A percentile compares a stretch with the other conserved stretches of the same genome.
phyloP scores from a whole-genome alignment of 30 jellyfish, hydroid and myxozoan genomes.

The Turritopsis rubra region DNA sequence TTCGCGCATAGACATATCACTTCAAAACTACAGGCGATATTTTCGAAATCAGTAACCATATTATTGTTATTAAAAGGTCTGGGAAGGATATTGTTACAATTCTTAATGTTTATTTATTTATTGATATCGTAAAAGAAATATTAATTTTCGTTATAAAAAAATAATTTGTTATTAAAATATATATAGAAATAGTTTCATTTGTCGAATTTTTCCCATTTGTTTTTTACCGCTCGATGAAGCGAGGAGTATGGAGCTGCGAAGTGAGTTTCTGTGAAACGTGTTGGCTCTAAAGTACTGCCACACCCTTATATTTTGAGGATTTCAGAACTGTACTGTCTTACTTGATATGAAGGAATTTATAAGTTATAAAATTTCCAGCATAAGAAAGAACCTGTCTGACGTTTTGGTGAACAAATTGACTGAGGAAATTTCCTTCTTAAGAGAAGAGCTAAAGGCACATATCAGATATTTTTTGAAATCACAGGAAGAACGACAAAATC shows the following conservation, averaged over 20 bases:
- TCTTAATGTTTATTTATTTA: background rate
- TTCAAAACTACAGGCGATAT: background rate
- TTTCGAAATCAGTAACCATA: background rate
- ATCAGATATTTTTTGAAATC: too few relatives aligned
- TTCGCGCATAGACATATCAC: background rate
- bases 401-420: too few relatives aligned
- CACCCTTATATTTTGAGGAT: too few relatives aligned
- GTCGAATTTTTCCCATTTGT: too few relatives aligned
- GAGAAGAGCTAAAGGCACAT: too few relatives aligned
- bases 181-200: background rate
- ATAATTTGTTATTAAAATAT: background rate
- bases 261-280: background rate
- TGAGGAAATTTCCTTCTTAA: too few relatives aligned
- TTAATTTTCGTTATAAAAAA: background rate
- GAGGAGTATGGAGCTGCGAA: background rate
- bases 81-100: background rate
- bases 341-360: too few relatives aligned
- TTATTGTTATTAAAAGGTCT: background rate
- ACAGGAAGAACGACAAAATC: too few relatives aligned
- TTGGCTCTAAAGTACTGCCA: too few relatives aligned
- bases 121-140: background rate
- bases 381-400: too few relatives aligned
- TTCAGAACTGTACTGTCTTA: too few relatives aligned
- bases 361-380: too few relatives aligned
- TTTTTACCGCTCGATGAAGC: background rate